Conservation (phyloP, 2,888 invertebrate species). For the Orthosia incerta region DNA sequence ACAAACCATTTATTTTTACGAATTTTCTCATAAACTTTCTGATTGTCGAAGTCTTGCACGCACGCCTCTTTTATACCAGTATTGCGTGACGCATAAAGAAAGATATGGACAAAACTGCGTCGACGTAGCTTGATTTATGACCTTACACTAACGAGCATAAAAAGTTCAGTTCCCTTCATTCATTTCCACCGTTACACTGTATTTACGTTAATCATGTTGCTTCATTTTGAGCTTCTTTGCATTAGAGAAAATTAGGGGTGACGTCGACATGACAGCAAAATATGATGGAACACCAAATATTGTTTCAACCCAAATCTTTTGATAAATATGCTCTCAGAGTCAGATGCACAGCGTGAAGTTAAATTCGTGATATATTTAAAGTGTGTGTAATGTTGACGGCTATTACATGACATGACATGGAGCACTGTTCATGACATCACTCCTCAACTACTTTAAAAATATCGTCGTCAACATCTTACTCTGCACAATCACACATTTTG, state of each 20-base stretch:
- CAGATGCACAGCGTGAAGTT: constrained; percentile 14
- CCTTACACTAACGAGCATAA: constrained; percentile 44
- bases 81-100: constrained; percentile 69
- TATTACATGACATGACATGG: constrained; percentile 54
- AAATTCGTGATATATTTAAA: constrained; percentile 42
- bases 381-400: constrained; percentile 46
- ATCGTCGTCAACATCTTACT: constrained; percentile 54
- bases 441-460: constrained; percentile 69
- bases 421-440: constrained; percentile 67
- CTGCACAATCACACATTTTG: constrained; percentile 49
- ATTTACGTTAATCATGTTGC: constrained; percentile 28
- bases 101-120: constrained; percentile 45
- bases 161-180: constrained; percentile 50
- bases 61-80: constrained; percentile 63
- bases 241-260: constrained; percentile 48
- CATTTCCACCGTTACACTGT: constrained; percentile 25
- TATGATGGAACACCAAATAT: constrained; percentile 31
- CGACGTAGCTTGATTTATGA: constrained; percentile 56
- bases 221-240: constrained; percentile 35
- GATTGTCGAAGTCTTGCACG: constrained; percentile 31
- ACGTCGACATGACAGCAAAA: constrained; percentile 42
- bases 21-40: constrained; percentile 30
- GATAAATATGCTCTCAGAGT: constrained; percentile 32
- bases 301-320: constrained; percentile 32
- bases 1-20: constrained; percentile 14